A percentile compares a stretch with the other conserved stretches of the same genome.
Evolutionary conservation across 2,113 vertebrate species (phyloP).

Genomic region (Raphicerus campestris): DNA sequence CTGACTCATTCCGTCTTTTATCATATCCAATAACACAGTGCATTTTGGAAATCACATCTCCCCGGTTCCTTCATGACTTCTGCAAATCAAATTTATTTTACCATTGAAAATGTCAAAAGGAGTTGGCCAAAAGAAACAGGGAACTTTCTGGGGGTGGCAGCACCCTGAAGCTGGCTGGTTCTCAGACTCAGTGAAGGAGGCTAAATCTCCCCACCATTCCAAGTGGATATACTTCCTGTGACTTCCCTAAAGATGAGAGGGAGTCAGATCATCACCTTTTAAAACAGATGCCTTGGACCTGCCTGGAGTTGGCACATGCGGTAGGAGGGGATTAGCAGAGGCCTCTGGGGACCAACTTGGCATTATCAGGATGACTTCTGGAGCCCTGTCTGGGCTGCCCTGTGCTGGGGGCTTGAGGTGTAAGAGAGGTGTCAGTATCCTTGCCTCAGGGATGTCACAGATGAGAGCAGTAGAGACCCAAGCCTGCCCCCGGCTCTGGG

Average conservation of each 20-base stretch:
- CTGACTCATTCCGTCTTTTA: constrained; percentile 75
- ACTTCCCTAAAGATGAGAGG: neutral
- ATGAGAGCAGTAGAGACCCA: neutral
- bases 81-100: constrained; percentile 79
- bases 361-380: neutral
- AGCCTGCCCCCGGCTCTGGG: accelerated
- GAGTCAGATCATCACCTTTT: accelerated
- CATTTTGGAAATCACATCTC: constrained; percentile 73
- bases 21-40: constrained; percentile 70
- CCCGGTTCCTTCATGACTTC: constrained; percentile 70
- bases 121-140: constrained; percentile 41
- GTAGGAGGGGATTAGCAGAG: neutral
- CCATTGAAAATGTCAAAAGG: constrained; percentile 72
- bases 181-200: neutral
- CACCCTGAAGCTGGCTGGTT: neutral
- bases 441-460: neutral
- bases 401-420: neutral
- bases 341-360: neutral
- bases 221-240: neutral
- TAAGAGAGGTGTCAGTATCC: no score
- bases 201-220: neutral
- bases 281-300: neutral
- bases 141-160: neutral
- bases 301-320: accelerated
- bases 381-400: neutral